Conservation (phyloP, 2,888 invertebrate species). For the Limulus polyphemus region DNA sequence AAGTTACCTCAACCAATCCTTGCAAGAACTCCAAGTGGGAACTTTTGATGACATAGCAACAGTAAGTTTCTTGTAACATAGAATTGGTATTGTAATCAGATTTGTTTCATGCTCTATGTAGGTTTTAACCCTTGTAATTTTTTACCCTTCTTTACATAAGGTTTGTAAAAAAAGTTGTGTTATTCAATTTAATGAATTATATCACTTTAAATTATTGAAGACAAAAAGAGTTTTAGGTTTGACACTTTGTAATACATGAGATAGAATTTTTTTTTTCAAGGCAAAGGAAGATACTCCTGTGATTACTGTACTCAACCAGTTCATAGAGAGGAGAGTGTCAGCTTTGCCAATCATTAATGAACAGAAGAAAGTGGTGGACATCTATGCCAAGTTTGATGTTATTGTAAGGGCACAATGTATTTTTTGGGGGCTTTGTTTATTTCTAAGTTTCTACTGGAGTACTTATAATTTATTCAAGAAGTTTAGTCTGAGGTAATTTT, state of each 20-base stretch:
- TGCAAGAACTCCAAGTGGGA: slow-evolving; percentile 74
- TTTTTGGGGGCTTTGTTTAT: too few species aligned
- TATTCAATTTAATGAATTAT: too few species aligned
- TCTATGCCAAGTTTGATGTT: slow-evolving; percentile 98
- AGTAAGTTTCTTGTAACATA: slow-evolving; percentile 16
- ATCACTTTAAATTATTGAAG: too few species aligned
- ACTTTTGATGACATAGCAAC: slow-evolving; percentile 82
- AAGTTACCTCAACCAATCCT: slow-evolving; percentile 63
- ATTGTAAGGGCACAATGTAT: slow-evolving; percentile 56
- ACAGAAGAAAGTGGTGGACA: slow-evolving; percentile 74
- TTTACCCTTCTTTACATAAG: too few species aligned
- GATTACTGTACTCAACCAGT: slow-evolving; percentile 84
- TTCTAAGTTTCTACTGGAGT: too few species aligned
- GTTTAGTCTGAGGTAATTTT: too few species aligned
- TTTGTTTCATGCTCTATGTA: too few species aligned
- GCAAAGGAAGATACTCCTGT: slow-evolving; percentile 84
- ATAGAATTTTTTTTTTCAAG: slow-evolving; percentile 24
- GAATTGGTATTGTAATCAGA: background rate
- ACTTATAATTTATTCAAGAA: too few species aligned
- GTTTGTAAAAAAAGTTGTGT: too few species aligned
- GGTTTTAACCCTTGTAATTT: too few species aligned
- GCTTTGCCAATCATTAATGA: slow-evolving; percentile 81
- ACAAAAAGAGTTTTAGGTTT: too few species aligned
- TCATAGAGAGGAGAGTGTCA: slow-evolving; percentile 87
- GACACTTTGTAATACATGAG: too few species aligned